Evolutionary conservation across 23 tunicate species (phyloP), one percentile per base, ranked within the genome.

Genomic region (Phallusia fumigata): DNA sequence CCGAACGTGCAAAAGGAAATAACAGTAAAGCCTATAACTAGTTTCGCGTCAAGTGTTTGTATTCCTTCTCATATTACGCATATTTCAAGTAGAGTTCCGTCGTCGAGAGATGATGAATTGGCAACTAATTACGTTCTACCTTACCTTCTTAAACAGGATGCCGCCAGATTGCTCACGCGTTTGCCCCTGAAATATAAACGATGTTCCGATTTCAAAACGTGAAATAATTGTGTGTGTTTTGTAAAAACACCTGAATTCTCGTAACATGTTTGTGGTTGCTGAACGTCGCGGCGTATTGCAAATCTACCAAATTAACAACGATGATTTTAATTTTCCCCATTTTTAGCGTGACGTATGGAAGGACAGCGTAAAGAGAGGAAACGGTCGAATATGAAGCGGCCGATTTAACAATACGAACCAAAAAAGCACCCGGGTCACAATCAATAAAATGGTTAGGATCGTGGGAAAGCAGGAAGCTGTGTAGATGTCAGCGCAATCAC

Each of bases 41-140:
- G 69, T 58, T 58, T 58, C 28, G 69, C 69, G 69, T 74, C 30
- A 65, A 74, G 45, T 74, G 77, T 74, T 32, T 74, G 77, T 74
- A 33, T 74, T 74, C 44, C 77, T 32, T 32, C 40, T 32, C 40
- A 33, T 74, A 32, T 74, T 74, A 32, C 36, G 45, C 36, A 74
- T 74, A 74, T 74, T 32, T 74, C 36, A 74, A 74, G 30, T 32
- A 32, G 77, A 74, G 77, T 74, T 74, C 77, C 40, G 45, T 32
- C 77, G 77, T 74, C 35, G 19, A 74, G 40, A 32, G 22, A 74
- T 32, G 77, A 33, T 74, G 77, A 33, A 74, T 74, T 31, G 45
- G 77, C 8, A 19, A 74, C 30, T 74, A 30, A 74, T 33, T 18
- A 16, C 36, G 77, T 19, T 18, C 53, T 77, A 77, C 69, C 69